phyloP scores from a whole-genome alignment of 2,113 vertebrate genomes.

The Pelusios castaneus region DNA sequence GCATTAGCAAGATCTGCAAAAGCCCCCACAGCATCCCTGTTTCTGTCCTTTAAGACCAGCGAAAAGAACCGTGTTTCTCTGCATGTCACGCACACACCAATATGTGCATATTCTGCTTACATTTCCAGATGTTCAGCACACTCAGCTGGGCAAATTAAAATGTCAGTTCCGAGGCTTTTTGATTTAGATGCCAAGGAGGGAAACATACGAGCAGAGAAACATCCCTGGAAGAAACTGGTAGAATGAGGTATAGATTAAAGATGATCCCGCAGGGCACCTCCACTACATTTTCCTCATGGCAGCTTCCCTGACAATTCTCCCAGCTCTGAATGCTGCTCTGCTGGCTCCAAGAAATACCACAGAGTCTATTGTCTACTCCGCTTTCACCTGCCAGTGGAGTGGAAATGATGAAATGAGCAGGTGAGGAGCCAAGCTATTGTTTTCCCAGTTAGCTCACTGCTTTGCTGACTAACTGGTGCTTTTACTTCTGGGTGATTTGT shows the following conservation, averaged over 20 bases:
- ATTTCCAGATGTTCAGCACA: neutral
- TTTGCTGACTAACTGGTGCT: neutral
- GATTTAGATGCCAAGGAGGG: neutral
- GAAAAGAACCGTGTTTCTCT: neutral
- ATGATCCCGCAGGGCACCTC: fast-evolving
- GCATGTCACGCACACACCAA: neutral
- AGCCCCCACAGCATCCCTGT: neutral
- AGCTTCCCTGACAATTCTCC: neutral
- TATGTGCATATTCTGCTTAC: neutral
- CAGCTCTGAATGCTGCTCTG: neutral
- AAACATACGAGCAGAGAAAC: neutral
- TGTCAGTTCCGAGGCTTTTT: neutral
- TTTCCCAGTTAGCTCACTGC: neutral
- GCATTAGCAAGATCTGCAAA: neutral
- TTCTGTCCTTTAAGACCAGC: neutral
- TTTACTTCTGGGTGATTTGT: neutral
- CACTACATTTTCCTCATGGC: fast-evolving
- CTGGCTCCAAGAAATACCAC: neutral
- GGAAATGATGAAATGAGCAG: neutral
- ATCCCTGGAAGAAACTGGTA: neutral
- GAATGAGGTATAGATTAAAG: neutral
- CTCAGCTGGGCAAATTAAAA: neutral
- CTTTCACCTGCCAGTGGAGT: neutral
- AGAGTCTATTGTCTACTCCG: neutral
- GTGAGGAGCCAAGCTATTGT: neutral